Evolutionary conservation across 2,797 vertebrate species (phyloP).

Genomic region (Danio jaintianensis): DNA sequence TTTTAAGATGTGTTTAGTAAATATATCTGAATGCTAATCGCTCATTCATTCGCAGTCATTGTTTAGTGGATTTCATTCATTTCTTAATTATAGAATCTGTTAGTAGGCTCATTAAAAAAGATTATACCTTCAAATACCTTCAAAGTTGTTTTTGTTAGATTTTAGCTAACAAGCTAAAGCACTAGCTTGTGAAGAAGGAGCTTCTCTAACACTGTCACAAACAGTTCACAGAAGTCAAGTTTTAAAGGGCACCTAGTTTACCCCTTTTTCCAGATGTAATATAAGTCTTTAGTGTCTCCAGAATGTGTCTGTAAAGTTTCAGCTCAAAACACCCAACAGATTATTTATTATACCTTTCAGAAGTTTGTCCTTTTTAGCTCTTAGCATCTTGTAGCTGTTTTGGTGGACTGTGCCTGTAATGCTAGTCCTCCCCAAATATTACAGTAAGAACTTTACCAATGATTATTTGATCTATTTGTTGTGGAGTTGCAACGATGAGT

Average conservation of each 20-base stretch:
- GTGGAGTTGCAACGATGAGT: too few relatives aligned
- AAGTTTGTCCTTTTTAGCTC: neutral
- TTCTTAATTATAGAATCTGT: neutral
- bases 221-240: neutral
- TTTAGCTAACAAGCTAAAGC: neutral
- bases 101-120: neutral
- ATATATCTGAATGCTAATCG: neutral
- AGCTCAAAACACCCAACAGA: too few relatives aligned
- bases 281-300: too few relatives aligned
- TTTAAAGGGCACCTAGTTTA: too few relatives aligned
- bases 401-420: too few relatives aligned
- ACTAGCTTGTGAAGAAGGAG: neutral
- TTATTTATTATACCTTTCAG: too few relatives aligned
- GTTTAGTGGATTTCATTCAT: neutral
- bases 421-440: too few relatives aligned
- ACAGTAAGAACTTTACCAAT: too few relatives aligned
- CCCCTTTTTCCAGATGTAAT: too few relatives aligned
- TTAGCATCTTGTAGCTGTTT: too few relatives aligned
- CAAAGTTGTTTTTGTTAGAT: neutral
- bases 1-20: neutral
- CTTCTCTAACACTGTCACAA: neutral
- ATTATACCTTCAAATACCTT: neutral
- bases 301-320: too few relatives aligned
- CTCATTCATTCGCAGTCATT: neutral
- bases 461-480: too few relatives aligned